These are phyloP conservation scores for Anastrepha obliqua DNA, from an alignment of 1,140 invertebrate genomes.

Conservation along the genomic window DNA sequence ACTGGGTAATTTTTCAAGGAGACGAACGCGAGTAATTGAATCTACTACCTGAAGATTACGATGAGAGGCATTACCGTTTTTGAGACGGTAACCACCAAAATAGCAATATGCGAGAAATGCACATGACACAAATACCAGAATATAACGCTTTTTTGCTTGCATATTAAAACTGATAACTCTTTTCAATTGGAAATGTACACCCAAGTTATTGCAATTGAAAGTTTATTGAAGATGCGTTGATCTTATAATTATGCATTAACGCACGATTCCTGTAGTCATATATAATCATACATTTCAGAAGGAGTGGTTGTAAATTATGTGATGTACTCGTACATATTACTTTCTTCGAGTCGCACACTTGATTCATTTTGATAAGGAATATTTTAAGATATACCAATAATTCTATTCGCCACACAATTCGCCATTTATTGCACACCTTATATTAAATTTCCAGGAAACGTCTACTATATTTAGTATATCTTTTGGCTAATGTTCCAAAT, in stretches of 20 bases:
- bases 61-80: constrained; percentile 58
- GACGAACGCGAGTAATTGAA: constrained; percentile 47
- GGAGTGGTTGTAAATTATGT: neutral
- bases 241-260: neutral
- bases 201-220: neutral
- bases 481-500: neutral
- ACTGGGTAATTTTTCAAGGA: constrained; percentile 55
- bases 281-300: neutral
- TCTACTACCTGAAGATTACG: constrained; percentile 45
- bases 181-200: neutral
- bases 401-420: neutral
- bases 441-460: neutral
- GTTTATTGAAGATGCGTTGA: neutral
- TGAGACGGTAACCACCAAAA: constrained; percentile 81
- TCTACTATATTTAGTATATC: neutral
- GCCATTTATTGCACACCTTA: neutral
- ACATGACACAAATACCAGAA: constrained; percentile 86
- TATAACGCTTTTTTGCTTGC: constrained; percentile 95
- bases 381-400: neutral
- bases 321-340: neutral
- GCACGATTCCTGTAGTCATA: neutral
- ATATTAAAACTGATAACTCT: constrained; percentile 74
- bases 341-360: neutral
- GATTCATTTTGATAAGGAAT: neutral
- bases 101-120: constrained; percentile 90